These are phyloP conservation scores for Lathronympha strigana DNA, from an alignment of 2,888 invertebrate genomes.

Conservation along the genomic window DNA sequence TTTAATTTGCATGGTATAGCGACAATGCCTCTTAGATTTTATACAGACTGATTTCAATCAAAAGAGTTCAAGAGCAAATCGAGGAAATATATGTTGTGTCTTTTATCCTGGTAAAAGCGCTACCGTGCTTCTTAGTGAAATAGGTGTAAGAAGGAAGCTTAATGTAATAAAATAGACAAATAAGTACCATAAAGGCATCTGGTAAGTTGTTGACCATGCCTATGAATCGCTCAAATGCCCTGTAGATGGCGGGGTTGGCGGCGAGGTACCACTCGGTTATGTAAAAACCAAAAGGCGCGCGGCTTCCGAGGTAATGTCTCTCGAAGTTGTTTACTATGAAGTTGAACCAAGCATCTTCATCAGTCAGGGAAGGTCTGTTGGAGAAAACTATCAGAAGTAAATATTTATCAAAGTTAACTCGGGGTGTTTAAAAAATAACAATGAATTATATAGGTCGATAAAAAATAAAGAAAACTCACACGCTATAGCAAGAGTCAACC, in stretches of 20 bases:
- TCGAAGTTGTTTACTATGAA: constrained; percentile 87
- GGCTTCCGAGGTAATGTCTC: constrained; percentile 85
- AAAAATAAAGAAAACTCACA: constrained; percentile 62
- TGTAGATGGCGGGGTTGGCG: constrained; percentile 67
- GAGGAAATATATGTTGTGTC: too few relatives aligned
- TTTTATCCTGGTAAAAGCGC: too few relatives aligned
- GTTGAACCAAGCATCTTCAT: constrained; percentile 76
- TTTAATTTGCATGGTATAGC: too few relatives aligned
- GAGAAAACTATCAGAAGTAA: too few relatives aligned
- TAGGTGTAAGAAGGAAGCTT: too few relatives aligned
- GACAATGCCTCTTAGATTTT: too few relatives aligned
- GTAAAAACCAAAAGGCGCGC: constrained; percentile 88
- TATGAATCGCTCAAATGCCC: constrained; percentile 83
- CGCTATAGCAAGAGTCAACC: constrained; percentile 79
- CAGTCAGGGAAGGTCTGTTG: constrained; percentile 57
- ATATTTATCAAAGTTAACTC: too few relatives aligned
- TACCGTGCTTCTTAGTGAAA: too few relatives aligned
- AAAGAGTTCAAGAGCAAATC: too few relatives aligned
- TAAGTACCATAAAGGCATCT: constrained; percentile 84
- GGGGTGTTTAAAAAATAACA: too few relatives aligned
- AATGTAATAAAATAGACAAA: background rate
- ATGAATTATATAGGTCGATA: too few relatives aligned
- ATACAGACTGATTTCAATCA: too few relatives aligned
- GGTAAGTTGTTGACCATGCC: constrained; percentile 77
- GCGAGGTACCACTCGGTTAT: constrained; percentile 86